Base-by-base conservation (phyloP, 2,797 vertebrate species). In the Muscicapa striata region DNA sequence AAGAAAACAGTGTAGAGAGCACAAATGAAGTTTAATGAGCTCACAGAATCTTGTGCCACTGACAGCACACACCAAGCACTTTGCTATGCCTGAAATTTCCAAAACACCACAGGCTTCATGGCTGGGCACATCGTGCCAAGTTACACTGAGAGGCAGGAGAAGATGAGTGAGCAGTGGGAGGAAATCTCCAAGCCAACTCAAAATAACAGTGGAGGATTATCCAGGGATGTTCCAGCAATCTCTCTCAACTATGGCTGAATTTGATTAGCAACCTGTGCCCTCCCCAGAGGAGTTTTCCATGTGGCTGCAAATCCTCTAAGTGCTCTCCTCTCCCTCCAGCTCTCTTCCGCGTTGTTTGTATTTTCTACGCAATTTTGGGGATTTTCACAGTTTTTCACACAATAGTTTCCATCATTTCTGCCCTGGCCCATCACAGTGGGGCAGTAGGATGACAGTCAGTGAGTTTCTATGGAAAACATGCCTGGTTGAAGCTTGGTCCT, bases 181-280 rank as follows among this genome's bases (percentile, higher is more conserved):
- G 82, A 77, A 77, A 83, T 70, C 75, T 89, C 78, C 57, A 62
- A 84, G 46, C 63, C 69, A 76, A 30, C 55, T 81, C 88, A 58
- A 61, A 32, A 2, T 29, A 75, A 69, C 15, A 79, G 62, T 13
- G 67, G 62, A 77, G 77, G 77, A 90, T 82, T 76, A 84, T 27
- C 57, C 77, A 73, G 74, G 67, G 67, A 69, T 89, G 84, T 69
- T 89, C 64, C 5, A 1, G 40, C 62, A 76, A 73, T 23, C 40
- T 78, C 79, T 87, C 66, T 55, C 54, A 61, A 5, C 66, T 64
- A 62, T 2, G 8, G 55, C 38, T 82, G 63, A 84, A 76, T 93
- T 81, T 82, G 55, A 87, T 93, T 63, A 92, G 52, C 59, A 81
- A 52, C 43, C 77, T 84, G 13, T 62, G 84, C 63, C 81, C 82